A percentile compares a stretch with the other conserved stretches of the same genome.
phyloP scores from a whole-genome alignment of 1,140 invertebrate genomes.

The Rhopalosiphum maidis region DNA sequence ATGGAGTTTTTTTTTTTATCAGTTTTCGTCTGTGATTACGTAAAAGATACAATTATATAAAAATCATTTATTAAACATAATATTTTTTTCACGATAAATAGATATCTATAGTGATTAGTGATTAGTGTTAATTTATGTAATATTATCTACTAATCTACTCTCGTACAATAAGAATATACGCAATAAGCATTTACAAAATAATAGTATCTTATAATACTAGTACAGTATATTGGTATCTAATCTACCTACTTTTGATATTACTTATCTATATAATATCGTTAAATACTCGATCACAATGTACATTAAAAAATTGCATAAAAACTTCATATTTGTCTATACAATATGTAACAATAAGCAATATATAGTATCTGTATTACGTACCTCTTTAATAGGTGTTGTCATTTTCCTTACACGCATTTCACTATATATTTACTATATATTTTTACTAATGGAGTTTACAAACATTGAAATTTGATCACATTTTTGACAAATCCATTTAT shows the following conservation, averaged over 20 bases:
- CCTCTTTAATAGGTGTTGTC: no score
- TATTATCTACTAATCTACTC: not conserved
- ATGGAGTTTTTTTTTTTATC: no score
- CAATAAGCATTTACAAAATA: no score
- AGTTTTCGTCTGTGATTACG: no score
- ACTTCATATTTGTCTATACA: not conserved
- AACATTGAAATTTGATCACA: not conserved
- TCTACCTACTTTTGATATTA: not conserved
- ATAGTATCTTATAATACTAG: no score
- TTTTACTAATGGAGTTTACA: not conserved
- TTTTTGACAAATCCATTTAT: not conserved
- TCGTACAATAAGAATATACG: no score
- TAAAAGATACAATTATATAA: not conserved
- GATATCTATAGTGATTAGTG: not conserved
- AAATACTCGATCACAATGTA: not conserved
- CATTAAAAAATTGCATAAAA: not conserved
- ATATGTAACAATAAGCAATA: not conserved
- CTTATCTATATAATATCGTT: not conserved
- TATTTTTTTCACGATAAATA: not conserved
- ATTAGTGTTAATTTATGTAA: not conserved
- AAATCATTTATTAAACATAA: not conserved
- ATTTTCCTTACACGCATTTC: not conserved
- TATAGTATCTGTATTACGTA: not conserved
- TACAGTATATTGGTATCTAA: no score
- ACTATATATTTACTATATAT: not conserved